phyloP scores from a whole-genome alignment of 2,888 invertebrate genomes.

The Machimus atricapillus region DNA sequence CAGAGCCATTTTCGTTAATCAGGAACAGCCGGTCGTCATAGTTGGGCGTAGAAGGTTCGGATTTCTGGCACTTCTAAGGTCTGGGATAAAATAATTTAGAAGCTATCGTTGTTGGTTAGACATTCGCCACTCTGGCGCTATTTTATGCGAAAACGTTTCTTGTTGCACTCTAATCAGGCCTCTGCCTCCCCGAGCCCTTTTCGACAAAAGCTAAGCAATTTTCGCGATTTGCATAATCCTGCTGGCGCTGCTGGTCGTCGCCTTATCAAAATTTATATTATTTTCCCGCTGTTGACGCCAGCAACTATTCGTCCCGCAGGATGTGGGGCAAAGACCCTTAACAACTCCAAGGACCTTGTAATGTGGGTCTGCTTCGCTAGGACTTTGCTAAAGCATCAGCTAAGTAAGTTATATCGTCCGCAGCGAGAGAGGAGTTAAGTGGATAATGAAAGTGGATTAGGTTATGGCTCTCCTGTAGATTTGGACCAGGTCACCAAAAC shows the following conservation, averaged over 20 bases:
- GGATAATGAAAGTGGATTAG: constrained; percentile 25
- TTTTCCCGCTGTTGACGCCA: constrained; percentile 31
- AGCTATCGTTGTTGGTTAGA: neutral
- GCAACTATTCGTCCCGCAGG: neutral
- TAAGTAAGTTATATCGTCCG: neutral
- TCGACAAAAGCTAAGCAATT: constrained; percentile 16
- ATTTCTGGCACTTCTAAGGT: neutral
- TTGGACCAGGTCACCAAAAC: neutral
- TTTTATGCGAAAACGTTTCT: neutral
- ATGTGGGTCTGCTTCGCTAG: neutral
- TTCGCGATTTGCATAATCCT: constrained; percentile 34
- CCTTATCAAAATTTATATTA: constrained; percentile 40
- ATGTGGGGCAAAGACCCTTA: neutral
- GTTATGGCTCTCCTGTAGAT: neutral
- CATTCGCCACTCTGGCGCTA: neutral
- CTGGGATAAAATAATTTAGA: neutral
- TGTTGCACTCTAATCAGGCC: constrained; percentile 7
- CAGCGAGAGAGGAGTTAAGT: neutral
- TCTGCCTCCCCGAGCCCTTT: neutral
- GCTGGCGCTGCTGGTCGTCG: neutral
- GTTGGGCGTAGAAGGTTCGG: neutral
- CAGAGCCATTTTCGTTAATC: constrained; percentile 38
- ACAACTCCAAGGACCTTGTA: neutral
- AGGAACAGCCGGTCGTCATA: constrained; percentile 4
- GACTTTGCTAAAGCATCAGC: neutral